Evolutionary conservation across 2,888 invertebrate species (phyloP), one percentile per base, ranked within the genome.

Genomic region (Himalopsyche anomala): DNA sequence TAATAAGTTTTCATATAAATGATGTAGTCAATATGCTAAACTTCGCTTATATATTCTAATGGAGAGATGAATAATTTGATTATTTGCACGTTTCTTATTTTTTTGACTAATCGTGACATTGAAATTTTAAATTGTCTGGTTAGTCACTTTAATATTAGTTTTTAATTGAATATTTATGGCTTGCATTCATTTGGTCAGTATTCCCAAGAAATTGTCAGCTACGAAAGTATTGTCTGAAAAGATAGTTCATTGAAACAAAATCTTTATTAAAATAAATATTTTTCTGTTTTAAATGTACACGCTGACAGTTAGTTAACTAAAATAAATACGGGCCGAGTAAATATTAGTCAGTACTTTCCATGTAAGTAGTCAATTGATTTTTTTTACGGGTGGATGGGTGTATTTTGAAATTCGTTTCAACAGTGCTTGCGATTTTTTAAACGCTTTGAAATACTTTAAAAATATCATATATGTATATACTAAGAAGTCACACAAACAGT

Each of bases 391-490:
- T 51, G 56, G 17, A 62, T 19, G n/a, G 62, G 5, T 62, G 19
- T 19, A 62, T 19, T 62, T 11, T 15, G 51, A 51, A 51, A 51
- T 62, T 19, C 28, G 8, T 62, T 62, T 19, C 5, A 15, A 19
- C 28, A 28, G 28, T 62, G 62, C 62, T n/a, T 28, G n/a, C 62
- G 19, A 62, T 62, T 62, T 62, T 62, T 62, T 62, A 62, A 62
- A 62, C n/a, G 62, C 62, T 28, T 62, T 62, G 15, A 51, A 51
- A 51, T 51, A 42, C 42, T 42, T 45, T 2, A 8, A 11, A 11
- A 11, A 45, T 15, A 15, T 8, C 4, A 51, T 51, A 51, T 51
- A 2, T 15, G 4, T 15, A 15, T 51, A 51, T 51, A 4, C 3
- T 42, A 42, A 42, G 45, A 51, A 51, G 9, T 51, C 51, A 51